Base-by-base conservation (phyloP, 2,113 vertebrate genomes). In the Thomomys bottae region DNA sequence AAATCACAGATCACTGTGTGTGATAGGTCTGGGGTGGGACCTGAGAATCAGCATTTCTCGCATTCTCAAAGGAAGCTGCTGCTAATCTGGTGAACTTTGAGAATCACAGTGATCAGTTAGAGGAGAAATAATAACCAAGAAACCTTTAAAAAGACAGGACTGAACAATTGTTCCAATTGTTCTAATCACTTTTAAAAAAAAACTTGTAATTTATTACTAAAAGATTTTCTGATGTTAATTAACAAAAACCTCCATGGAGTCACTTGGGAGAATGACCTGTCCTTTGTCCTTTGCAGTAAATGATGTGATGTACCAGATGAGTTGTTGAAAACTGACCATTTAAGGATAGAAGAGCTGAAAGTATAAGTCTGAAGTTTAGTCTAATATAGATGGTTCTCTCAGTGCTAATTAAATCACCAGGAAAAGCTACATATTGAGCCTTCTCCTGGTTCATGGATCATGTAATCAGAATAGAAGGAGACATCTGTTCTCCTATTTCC, bases 221-320 rank as follows among this genome's bases (percentile, higher is more conserved):
- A 81, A 90, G 42, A 92, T 86, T 57, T 76, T 89, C 66, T 90
- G 32, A 88, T 90, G 83, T 77, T 86, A 92, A 86, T 88, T 82
- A 92, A 88, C 24, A 90, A 73, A 84, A 28, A 68, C 64, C 49
- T 76, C 70, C 75, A 61, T 2, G 15, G 77, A 84, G 54, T 87
- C 77, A 63, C 80, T 63, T 79, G 40, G 36, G 79, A 67, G 64
- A 49, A n/a, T 70, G 30, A 77, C 36, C n/a, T 71, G 59, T 49
- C 42, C 66, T 93, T n/a, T n/a, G 72, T 49, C 26, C 42, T 78
- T 59, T 91, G 10, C n/a, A 89, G 73, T 91, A 89, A 89, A 34
- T 45, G 66, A 63, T 49, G 15, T 4, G 0, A 63, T 49, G 15
- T 4, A 0, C 82, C 88, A 17, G 32, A 23, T 85, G 23, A 77